A percentile compares a stretch with the other conserved stretches of the same genome.
Conservation (phyloP, 1,140 invertebrate species). For the Dendrolimus punctatus region DNA sequence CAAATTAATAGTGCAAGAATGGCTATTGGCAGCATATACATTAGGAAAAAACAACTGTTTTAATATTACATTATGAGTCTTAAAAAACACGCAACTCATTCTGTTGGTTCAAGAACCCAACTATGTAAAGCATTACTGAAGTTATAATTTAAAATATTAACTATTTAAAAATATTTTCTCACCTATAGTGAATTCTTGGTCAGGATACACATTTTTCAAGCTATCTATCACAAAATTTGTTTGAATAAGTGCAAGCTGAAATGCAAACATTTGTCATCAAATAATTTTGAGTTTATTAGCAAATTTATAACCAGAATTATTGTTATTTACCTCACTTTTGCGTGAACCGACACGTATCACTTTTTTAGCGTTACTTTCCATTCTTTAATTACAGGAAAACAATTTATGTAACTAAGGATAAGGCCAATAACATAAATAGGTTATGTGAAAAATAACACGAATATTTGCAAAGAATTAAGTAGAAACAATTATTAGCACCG, state of each 20-base stretch:
- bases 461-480: too few relatives aligned
- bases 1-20: too few relatives aligned
- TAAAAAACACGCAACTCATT: too few relatives aligned
- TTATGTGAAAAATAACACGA: too few relatives aligned
- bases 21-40: too few relatives aligned
- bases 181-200: conserved; percentile 84
- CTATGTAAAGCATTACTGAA: too few relatives aligned
- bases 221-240: conserved; percentile 82
- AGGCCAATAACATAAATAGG: too few relatives aligned
- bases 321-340: conserved; percentile 55
- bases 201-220: conserved; percentile 78
- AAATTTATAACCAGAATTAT: background rate
- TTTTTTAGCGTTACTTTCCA: conserved; percentile 43
- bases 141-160: too few relatives aligned
- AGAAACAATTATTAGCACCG: background rate
- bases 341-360: conserved; percentile 60
- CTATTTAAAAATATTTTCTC: conserved; percentile 34
- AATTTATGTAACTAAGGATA: conserved; percentile 19
- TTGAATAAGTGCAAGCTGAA: conserved; percentile 85
- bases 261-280: conserved; percentile 26
- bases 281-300: background rate
- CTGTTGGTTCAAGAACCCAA: too few relatives aligned
- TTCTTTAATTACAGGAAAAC: conserved; percentile 21
- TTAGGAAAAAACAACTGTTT: too few relatives aligned
- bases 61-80: too few relatives aligned